Evolutionary conservation across 2,888 invertebrate species (phyloP).

Genomic region (Siphlonurus alternatus): DNA sequence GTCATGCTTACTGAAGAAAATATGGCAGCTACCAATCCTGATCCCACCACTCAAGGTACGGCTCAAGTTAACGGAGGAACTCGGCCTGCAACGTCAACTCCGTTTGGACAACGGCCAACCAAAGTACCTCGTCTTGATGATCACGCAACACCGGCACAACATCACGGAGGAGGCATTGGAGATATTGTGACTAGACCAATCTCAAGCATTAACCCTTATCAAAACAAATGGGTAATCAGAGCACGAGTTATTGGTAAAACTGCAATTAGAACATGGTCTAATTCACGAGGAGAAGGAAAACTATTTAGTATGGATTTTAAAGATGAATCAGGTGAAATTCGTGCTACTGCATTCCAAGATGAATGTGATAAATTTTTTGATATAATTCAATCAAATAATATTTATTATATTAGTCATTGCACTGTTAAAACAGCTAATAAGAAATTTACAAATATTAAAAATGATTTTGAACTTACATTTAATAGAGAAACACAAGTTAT

Average conservation of each 20-base stretch:
- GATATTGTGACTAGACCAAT: slow-evolving; percentile 47
- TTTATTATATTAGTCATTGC: slow-evolving; percentile 76
- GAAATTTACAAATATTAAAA: slow-evolving; percentile 61
- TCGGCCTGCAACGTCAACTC: slow-evolving; percentile 12
- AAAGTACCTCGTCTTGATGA: not conserved
- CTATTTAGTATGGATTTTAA: slow-evolving; percentile 83
- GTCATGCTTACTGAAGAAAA: slow-evolving; percentile 26
- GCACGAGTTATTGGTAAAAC: slow-evolving; percentile 75
- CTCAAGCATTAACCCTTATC: slow-evolving; percentile 76
- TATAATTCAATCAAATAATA: slow-evolving; percentile 45
- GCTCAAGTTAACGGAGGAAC: slow-evolving; percentile 8
- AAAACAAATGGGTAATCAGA: slow-evolving; percentile 90
- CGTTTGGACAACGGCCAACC: slow-evolving; percentile 7
- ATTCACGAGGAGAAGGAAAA: slow-evolving; percentile 84
- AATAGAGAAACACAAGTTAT: slow-evolving; percentile 46
- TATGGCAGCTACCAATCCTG: slow-evolving; percentile 12
- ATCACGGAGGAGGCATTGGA: not conserved
- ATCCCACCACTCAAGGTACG: slow-evolving; percentile 5
- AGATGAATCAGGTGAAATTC: slow-evolving; percentile 87
- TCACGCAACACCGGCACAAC: not conserved
- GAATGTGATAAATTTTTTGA: slow-evolving; percentile 21
- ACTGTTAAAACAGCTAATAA: slow-evolving; percentile 88
- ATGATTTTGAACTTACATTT: slow-evolving; percentile 94
- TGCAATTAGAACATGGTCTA: slow-evolving; percentile 70
- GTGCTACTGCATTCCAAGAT: slow-evolving; percentile 79